phyloP scores from a whole-genome alignment of 2,797 vertebrate species.

The Phrynocephalus guinanensis region DNA sequence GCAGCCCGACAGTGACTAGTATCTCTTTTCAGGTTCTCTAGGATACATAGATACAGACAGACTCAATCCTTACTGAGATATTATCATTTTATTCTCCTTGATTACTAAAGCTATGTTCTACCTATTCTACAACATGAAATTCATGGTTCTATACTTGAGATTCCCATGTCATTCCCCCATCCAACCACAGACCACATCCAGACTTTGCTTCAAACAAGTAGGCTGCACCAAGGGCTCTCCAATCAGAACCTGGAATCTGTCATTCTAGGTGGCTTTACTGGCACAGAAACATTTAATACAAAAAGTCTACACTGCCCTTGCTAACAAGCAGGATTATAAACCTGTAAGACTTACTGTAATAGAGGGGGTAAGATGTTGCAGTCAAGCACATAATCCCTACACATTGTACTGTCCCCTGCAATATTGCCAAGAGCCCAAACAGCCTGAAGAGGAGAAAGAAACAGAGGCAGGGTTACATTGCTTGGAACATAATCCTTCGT shows the following conservation, averaged over 20 bases:
- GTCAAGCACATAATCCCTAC: constrained; percentile 84
- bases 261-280: neutral
- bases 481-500: neutral
- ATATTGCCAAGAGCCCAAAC: constrained; percentile 87
- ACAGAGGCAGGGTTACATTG: neutral
- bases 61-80: neutral
- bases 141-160: neutral
- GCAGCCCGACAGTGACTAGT: neutral
- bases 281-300: neutral
- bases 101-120: neutral
- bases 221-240: neutral
- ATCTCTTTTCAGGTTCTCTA: neutral
- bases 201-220: neutral
- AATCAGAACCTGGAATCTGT: neutral
- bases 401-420: constrained; percentile 86
- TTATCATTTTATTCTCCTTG: neutral
- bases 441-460: constrained; percentile 74
- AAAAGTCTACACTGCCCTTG: neutral
- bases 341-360: constrained; percentile 80
- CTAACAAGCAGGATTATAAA: neutral
- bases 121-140: neutral
- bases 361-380: constrained; percentile 85
- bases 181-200: neutral
- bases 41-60: neutral
- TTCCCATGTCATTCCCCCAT: neutral